Conservation (phyloP, 1,140 invertebrate species). For the Macrobrachium rosenbergii region DNA sequence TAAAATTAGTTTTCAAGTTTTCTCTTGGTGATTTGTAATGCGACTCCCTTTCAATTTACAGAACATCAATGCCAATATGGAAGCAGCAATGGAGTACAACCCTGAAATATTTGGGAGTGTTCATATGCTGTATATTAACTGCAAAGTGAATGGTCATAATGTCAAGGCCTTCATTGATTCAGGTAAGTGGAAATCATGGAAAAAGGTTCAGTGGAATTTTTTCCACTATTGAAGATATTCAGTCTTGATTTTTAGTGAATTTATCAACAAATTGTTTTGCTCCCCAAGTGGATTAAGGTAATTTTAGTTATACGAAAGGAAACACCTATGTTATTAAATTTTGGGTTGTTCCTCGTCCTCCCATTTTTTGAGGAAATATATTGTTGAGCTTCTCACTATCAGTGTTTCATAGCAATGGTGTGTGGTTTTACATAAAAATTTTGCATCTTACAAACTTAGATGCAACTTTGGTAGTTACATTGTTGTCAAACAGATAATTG, state of each 20-base stretch:
- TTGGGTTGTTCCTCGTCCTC: too few relatives aligned
- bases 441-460: too few relatives aligned
- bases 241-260: neutral
- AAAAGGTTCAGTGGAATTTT: neutral
- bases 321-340: too few relatives aligned
- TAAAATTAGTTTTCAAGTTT: too few relatives aligned
- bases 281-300: too few relatives aligned
- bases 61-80: slow-evolving; percentile 98
- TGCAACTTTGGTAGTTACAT: too few relatives aligned
- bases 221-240: neutral
- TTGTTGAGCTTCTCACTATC: too few relatives aligned
- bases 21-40: too few relatives aligned
- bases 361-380: neutral
- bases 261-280: too few relatives aligned
- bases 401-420: too few relatives aligned
- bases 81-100: slow-evolving; percentile 97
- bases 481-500: neutral
- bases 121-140: slow-evolving; percentile 97
- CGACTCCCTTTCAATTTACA: slow-evolving; percentile 72
- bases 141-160: slow-evolving; percentile 93
- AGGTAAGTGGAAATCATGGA: slow-evolving; percentile 72
- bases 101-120: slow-evolving; percentile 98
- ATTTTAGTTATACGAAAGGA: too few relatives aligned
- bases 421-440: too few relatives aligned
- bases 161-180: slow-evolving; percentile 99